Evolutionary conservation across 2,797 vertebrate genomes (phyloP).

Genomic region (Ataeniobius toweri): DNA sequence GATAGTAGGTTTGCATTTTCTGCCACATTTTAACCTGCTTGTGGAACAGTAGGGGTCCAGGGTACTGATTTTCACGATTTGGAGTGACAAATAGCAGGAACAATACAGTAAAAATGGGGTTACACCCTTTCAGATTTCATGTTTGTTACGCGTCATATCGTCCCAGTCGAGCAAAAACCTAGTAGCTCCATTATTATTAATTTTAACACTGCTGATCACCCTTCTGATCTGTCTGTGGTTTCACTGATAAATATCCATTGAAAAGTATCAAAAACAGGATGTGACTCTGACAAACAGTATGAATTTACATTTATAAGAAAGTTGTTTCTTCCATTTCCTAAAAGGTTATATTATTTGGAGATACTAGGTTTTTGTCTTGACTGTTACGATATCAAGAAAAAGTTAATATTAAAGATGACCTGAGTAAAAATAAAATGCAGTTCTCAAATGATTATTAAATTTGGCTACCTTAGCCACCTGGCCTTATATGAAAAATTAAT

Average conservation of each 20-base stretch:
- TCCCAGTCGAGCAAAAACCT: background rate
- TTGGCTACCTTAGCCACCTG: background rate
- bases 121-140: background rate
- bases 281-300: too few relatives aligned
- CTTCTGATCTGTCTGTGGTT: too few relatives aligned
- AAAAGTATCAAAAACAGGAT: too few relatives aligned
- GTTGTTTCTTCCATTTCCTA: too few relatives aligned
- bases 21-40: background rate
- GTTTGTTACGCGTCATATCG: background rate
- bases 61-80: background rate
- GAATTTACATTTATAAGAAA: too few relatives aligned
- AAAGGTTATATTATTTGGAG: too few relatives aligned
- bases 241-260: too few relatives aligned
- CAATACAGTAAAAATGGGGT: background rate
- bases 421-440: background rate
- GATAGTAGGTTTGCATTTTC: background rate
- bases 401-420: background rate
- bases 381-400: background rate
- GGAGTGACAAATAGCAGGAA: background rate
- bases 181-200: background rate
- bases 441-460: background rate
- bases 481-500: background rate
- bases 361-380: too few relatives aligned
- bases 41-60: background rate
- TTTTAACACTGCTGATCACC: background rate